Base-by-base conservation (phyloP, 2,113 vertebrate genomes). In the Potamarius usumacintae region DNA sequence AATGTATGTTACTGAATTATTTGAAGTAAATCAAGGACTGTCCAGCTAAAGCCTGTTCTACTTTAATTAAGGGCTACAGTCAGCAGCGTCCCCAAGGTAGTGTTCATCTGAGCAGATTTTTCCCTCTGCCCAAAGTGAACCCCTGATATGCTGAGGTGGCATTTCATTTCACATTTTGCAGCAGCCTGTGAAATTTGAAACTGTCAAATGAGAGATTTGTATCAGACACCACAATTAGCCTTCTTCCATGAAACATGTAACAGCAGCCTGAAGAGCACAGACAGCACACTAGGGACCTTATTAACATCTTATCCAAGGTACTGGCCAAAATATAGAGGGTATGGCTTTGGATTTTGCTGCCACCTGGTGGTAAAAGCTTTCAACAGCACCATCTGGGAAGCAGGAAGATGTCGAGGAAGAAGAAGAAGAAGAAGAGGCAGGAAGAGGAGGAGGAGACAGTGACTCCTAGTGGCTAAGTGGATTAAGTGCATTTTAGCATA, bases 221-320 rank as follows among this genome's bases (percentile, higher is more conserved):
- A 74, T 82, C 72, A 84, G 72, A 84, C 78, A 58, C 86, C 53
- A 87, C 88, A 84, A 83, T 87, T 89, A 89, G 76, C 60, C 57
- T 42, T 88, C 85, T 89, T 88, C 85, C 86, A 89, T 65, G 78
- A 63, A 83, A 83, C 84, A 91, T 72, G 83, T 34, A 89, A 79
- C 63, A 85, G 34, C 52, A 58, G 85, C 52, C 76, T 34, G 50
- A 78, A 71, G 25, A 77, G 77, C 18, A 80, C 85, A 86, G 15
- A 74, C 30, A 4, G 85, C 25, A 34, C 67, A 72, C 50, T 25
- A 7, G 58, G 4, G 62, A 69, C 58, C 27, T 77, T 0, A 78
- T 79, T 67, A 85, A n/a, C 74, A 34, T 7, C 53, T 30, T 18
- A 22, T 57, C 52, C 57, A 84, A 84, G 34, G 6, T 57, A 12